phyloP scores from a whole-genome alignment of 2,797 vertebrate species.

The Prionace glauca region DNA sequence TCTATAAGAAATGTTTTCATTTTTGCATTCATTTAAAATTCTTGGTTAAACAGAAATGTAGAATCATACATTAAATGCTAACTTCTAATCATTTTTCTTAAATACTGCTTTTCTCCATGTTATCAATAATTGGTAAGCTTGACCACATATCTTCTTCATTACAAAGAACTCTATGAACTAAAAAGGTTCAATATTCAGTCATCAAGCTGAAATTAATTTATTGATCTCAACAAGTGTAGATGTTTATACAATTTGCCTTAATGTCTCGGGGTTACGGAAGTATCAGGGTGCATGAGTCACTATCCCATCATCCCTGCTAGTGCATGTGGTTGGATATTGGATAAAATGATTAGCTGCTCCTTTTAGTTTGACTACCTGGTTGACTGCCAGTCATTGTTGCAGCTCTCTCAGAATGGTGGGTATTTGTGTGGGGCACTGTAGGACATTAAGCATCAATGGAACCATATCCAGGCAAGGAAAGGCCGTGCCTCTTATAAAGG shows the following conservation, averaged over 20 bases:
- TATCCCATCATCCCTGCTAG: background rate
- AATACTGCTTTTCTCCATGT: background rate
- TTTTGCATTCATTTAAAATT: background rate
- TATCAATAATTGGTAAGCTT: background rate
- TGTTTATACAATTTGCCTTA: background rate
- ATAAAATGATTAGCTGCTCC: background rate
- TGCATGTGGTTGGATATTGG: background rate
- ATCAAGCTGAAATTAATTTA: background rate
- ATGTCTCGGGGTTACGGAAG: background rate
- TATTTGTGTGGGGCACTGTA: background rate
- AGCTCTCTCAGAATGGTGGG: background rate
- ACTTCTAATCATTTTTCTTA: background rate
- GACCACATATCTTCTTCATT: background rate
- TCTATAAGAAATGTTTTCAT: background rate
- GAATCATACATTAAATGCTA: background rate
- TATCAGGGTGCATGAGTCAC: background rate
- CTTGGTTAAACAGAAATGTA: background rate
- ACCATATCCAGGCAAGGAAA: background rate
- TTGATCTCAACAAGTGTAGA: background rate
- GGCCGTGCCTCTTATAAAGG: too few species aligned
- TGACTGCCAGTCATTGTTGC: background rate
- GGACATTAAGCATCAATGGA: background rate
- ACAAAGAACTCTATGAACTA: background rate
- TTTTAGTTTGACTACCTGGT: background rate
- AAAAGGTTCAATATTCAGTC: background rate